Evolutionary conservation across 2,888 invertebrate genomes (phyloP).

Genomic region (Poecilus cupreus): DNA sequence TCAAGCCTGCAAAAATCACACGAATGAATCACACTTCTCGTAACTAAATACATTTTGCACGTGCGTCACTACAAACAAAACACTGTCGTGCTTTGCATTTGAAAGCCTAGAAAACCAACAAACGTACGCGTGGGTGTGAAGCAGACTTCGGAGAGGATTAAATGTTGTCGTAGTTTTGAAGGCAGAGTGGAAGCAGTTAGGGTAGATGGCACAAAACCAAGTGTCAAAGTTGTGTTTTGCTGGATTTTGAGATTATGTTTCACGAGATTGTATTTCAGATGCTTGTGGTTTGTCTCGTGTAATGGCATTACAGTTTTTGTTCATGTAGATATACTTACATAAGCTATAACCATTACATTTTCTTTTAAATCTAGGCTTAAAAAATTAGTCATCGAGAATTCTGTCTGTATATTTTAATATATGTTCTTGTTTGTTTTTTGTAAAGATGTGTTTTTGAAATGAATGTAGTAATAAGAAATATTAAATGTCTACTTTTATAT

Average conservation of each 20-base stretch:
- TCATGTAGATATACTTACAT: no score
- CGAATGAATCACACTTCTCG: constrained; percentile 24
- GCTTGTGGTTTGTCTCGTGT: not conserved
- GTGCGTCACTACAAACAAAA: constrained; percentile 44
- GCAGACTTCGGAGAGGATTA: constrained; percentile 8
- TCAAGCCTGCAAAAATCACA: constrained; percentile 22
- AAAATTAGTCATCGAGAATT: no score
- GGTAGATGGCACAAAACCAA: not conserved
- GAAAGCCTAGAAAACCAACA: constrained; percentile 48
- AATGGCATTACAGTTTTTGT: no score
- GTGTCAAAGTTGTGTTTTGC: not conserved
- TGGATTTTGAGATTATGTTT: not conserved
- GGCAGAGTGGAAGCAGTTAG: not conserved
- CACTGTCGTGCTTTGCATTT: constrained; percentile 49
- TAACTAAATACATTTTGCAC: constrained; percentile 39
- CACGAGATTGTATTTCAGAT: not conserved
- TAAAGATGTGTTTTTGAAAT: no score
- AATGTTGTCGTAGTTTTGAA: not conserved
- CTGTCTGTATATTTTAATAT: no score
- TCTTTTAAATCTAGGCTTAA: no score
- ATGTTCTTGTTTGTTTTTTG: no score
- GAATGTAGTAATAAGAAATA: no score
- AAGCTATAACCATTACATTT: no score
- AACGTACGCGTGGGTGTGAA: constrained; percentile 5
- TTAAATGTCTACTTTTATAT: no score